These are phyloP conservation scores for Drosophila bifasciata DNA, from an alignment of 1,140 invertebrate genomes.

Conservation along the genomic window DNA sequence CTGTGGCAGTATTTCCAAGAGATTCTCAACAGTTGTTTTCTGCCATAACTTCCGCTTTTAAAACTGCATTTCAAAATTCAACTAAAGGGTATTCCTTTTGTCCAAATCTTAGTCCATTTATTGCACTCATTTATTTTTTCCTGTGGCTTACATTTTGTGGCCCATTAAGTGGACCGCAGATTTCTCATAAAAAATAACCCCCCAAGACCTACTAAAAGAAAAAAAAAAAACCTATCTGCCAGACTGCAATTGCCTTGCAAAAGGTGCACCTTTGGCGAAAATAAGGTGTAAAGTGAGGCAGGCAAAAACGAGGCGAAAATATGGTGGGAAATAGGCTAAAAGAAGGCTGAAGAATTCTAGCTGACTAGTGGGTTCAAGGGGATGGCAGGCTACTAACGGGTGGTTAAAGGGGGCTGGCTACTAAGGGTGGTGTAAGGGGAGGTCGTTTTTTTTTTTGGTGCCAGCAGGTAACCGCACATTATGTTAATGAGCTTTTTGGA, in stretches of 20 bases:
- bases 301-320: conserved; percentile 2
- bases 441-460: conserved; percentile 19
- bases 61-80: no score
- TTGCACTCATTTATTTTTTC: conserved; percentile 6
- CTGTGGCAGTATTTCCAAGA: no score
- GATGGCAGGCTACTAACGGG: no score
- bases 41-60: no score
- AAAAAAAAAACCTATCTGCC: conserved; percentile 25
- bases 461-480: conserved; percentile 67
- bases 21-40: no score
- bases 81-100: no score
- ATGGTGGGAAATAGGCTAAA: neutral
- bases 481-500: conserved; percentile 75
- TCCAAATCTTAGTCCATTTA: no score
- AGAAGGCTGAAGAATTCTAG: neutral
- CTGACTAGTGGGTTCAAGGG: conserved; percentile 1
- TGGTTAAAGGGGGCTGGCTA: no score
- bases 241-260: conserved; percentile 26
- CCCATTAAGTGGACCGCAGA: conserved; percentile 58
- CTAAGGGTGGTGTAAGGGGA: no score
- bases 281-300: neutral
- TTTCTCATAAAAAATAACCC: conserved; percentile 25
- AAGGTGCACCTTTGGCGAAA: conserved; percentile 3
- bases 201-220: conserved; percentile 37
- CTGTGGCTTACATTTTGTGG: conserved; percentile 24